Evolutionary conservation across 2,113 vertebrate species (phyloP).

Genomic region (Spilogale gracilis): DNA sequence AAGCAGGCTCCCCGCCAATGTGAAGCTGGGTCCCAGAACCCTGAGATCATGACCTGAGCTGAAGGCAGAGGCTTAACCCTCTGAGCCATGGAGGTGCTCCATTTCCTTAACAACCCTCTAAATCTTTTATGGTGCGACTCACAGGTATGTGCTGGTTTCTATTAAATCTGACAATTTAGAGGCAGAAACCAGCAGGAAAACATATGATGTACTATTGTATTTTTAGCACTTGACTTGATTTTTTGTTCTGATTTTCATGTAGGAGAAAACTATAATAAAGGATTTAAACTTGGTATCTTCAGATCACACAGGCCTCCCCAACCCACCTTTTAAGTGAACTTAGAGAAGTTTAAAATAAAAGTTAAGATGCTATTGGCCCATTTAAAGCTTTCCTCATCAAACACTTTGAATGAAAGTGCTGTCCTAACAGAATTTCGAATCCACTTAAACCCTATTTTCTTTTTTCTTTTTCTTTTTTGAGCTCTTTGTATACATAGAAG

Average conservation of each 20-base stretch:
- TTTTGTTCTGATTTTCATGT: constrained; percentile 81
- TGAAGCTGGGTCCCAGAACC: no score
- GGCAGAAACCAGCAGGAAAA: constrained; percentile 79
- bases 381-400: constrained; percentile 39
- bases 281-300: constrained; percentile 3
- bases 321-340: constrained; percentile 12
- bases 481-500: not conserved
- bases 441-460: not conserved
- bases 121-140: constrained; percentile 69
- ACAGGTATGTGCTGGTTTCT: constrained; percentile 71
- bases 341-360: constrained; percentile 48
- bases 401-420: constrained; percentile 16
- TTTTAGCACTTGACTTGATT: constrained; percentile 73
- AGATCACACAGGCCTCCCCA: not conserved
- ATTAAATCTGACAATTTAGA: constrained; percentile 80
- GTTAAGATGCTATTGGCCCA: constrained; percentile 17
- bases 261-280: constrained; percentile 53
- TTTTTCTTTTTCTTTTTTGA: constrained; percentile 32
- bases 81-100: no score
- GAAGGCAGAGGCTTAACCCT: no score
- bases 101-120: not conserved
- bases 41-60: no score
- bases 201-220: constrained; percentile 71
- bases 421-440: not conserved
- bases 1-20: no score